phyloP scores from a whole-genome alignment of 2,888 invertebrate genomes.

The Drosophila lacicola region DNA sequence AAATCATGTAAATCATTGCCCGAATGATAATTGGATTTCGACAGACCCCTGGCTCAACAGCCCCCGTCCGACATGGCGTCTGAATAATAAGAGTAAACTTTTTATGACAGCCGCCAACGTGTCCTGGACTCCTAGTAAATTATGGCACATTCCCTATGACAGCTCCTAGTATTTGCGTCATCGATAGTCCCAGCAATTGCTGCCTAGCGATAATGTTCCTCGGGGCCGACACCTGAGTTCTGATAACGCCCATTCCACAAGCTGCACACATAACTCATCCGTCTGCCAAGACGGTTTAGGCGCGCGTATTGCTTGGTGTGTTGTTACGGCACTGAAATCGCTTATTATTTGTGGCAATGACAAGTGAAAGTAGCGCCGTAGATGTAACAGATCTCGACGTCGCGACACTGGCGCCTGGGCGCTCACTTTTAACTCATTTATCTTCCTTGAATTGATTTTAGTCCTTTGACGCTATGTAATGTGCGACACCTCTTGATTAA shows the following conservation, averaged over 20 bases:
- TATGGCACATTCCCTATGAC: constrained; percentile 32
- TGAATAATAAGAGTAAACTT: constrained; percentile 63
- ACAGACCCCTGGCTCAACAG: constrained; percentile 26
- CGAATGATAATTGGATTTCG: constrained; percentile 68
- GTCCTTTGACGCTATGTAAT: constrained; percentile 19
- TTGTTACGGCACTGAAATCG: constrained; percentile 60
- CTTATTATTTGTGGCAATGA: constrained; percentile 63
- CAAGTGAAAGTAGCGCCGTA: constrained; percentile 46
- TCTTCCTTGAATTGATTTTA: constrained; percentile 59
- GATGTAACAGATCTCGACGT: neutral
- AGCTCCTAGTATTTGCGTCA: constrained; percentile 22
- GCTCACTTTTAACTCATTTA: constrained; percentile 54
- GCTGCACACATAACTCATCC: constrained; percentile 52
- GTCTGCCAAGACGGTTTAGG: neutral
- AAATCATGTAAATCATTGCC: constrained; percentile 48
- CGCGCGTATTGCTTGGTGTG: constrained; percentile 12
- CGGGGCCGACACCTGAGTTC: constrained; percentile 36
- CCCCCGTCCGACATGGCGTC: constrained; percentile 26
- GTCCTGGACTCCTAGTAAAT: constrained; percentile 36
- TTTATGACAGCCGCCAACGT: constrained; percentile 55
- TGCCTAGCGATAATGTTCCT: neutral
- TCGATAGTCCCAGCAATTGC: constrained; percentile 15
- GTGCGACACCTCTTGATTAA: constrained; percentile 38
- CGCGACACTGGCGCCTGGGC: constrained; percentile 5
- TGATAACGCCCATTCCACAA: constrained; percentile 5